Conservation (phyloP, 2,888 invertebrate species). For the Chesias legatella region DNA sequence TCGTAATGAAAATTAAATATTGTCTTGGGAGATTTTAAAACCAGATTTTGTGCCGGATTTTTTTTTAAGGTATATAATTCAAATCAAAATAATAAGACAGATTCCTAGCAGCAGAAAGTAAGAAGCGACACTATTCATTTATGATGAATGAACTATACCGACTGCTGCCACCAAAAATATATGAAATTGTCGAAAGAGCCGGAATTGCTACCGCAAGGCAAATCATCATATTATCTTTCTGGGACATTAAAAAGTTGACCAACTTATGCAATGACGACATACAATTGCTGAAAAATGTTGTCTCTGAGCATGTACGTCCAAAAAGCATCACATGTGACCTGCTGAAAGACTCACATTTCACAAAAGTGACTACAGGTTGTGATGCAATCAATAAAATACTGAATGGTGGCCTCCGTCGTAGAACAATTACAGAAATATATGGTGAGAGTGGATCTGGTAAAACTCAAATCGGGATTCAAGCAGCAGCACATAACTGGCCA, state of each 20-base stretch:
- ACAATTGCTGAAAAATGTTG: slow-evolving; percentile 46
- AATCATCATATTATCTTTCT: slow-evolving; percentile 51
- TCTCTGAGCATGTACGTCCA: slow-evolving; percentile 43
- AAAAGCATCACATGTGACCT: slow-evolving; percentile 38
- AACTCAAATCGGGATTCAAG: slow-evolving; percentile 88
- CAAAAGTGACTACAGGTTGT: slow-evolving; percentile 78
- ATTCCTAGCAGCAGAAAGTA: too few species aligned
- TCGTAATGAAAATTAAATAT: too few species aligned
- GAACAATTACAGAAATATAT: slow-evolving; percentile 87
- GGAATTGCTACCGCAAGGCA: slow-evolving; percentile 55
- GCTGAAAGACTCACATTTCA: slow-evolving; percentile 31
- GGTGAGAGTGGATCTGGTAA: slow-evolving; percentile 92
- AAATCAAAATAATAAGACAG: too few species aligned
- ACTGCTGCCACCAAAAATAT: slow-evolving; percentile 49
- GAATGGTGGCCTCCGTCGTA: slow-evolving; percentile 84
- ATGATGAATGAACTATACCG: slow-evolving; percentile 23
- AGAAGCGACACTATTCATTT: too few species aligned
- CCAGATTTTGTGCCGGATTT: too few species aligned
- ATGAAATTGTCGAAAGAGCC: slow-evolving; percentile 51
- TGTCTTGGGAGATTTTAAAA: too few species aligned
- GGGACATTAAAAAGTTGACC: slow-evolving; percentile 62
- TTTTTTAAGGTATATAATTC: too few species aligned
- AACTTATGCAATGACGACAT: slow-evolving; percentile 56
- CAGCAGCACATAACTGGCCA: slow-evolving; percentile 83
- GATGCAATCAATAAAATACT: slow-evolving; percentile 79